These are phyloP conservation scores for Dromiciops gliroides DNA, from an alignment of 2,113 vertebrate species.

Conservation along the genomic window DNA sequence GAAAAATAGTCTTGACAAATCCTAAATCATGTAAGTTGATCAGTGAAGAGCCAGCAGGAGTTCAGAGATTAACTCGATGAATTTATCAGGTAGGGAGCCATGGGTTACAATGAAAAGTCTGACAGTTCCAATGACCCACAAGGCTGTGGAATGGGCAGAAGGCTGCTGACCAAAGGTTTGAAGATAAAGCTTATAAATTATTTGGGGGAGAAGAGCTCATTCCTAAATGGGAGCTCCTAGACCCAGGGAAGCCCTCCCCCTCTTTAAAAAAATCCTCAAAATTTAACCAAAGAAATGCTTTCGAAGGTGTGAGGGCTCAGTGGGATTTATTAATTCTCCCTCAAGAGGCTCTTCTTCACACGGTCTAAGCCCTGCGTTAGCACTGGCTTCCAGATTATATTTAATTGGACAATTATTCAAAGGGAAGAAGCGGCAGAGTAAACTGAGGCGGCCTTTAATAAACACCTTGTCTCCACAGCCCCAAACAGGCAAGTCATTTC, in stretches of 20 bases:
- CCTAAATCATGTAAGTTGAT: neutral
- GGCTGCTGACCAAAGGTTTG: constrained; percentile 71
- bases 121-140: neutral
- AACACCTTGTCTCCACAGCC: constrained; percentile 98
- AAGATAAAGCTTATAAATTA: constrained; percentile 88
- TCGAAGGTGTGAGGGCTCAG: constrained; percentile 93
- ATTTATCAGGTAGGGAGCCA: neutral
- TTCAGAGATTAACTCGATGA: neutral
- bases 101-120: neutral
- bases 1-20: neutral
- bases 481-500: constrained; percentile 98
- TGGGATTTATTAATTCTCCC: constrained; percentile 99
- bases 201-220: constrained; percentile 87
- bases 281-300: constrained; percentile 92
- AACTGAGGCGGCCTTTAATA: constrained; percentile 98
- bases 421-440: constrained; percentile 97
- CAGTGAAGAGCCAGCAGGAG: neutral
- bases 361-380: constrained; percentile 93
- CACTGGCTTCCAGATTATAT: constrained; percentile 98
- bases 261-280: constrained; percentile 92
- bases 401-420: constrained; percentile 99
- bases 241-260: constrained; percentile 76
- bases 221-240: constrained; percentile 90
- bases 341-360: constrained; percentile 91
- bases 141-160: neutral